These are phyloP conservation scores for Gobio occitaniae DNA, from an alignment of 2,797 vertebrate genomes.

Conservation along the genomic window DNA sequence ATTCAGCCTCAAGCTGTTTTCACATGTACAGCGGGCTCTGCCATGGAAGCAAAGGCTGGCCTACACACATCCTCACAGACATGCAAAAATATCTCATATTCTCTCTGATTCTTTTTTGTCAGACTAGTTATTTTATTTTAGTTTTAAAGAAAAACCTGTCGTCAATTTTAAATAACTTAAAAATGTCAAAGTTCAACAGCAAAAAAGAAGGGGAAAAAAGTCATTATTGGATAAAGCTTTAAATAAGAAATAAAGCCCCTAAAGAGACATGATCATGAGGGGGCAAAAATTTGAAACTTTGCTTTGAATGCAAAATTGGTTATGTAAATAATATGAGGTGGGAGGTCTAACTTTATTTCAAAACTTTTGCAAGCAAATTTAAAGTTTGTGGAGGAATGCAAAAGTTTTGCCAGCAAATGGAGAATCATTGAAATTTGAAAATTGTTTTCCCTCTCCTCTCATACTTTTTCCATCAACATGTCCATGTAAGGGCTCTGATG, in stretches of 20 bases:
- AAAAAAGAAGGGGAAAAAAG: too few species aligned
- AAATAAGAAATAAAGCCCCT: not conserved
- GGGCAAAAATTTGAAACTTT: not conserved
- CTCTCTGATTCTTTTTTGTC: not conserved
- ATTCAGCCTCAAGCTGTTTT: conserved; percentile 47
- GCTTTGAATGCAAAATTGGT: not conserved
- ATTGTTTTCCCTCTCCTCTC: not conserved
- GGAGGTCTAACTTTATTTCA: not conserved
- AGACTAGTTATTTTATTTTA: not conserved
- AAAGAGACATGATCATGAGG: not conserved
- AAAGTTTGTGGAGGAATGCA: not conserved
- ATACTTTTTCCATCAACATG: not conserved
- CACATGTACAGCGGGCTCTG: conserved; percentile 57
- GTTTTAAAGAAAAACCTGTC: not conserved
- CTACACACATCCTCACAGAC: not conserved
- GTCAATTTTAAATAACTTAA: too few species aligned
- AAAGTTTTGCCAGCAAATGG: not conserved
- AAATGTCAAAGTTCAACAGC: not conserved
- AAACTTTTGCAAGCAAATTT: not conserved
- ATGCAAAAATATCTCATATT: not conserved
- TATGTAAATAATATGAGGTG: not conserved
- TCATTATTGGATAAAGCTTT: not conserved
- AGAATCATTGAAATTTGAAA: not conserved
- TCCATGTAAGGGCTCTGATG: not conserved
- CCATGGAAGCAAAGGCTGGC: conserved; percentile 12